These are phyloP conservation scores for Agonum fuliginosum DNA, from an alignment of 2,888 invertebrate species.

Conservation along the genomic window DNA sequence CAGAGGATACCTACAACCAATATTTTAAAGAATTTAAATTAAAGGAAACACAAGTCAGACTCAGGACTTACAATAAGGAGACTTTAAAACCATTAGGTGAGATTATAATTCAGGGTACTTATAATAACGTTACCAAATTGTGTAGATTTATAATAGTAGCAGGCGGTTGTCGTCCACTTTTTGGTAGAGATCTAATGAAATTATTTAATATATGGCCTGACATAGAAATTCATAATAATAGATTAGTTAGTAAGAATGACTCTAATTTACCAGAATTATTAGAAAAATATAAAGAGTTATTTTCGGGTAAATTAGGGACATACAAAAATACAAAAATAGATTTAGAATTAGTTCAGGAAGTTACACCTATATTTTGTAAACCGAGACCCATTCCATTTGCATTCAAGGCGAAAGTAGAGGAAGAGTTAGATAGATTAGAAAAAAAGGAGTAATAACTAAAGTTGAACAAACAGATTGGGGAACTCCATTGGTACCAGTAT, in stretches of 20 bases:
- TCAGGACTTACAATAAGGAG: background rate
- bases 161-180: conserved; percentile 1
- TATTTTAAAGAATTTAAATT: background rate
- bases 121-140: background rate
- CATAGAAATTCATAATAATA: conserved; percentile 14
- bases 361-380: conserved; percentile 57
- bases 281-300: conserved; percentile 5
- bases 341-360: background rate
- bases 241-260: too few species aligned
- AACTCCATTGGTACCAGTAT: conserved; percentile 64
- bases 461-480: conserved; percentile 62
- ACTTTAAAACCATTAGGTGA: background rate
- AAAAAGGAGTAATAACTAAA: conserved; percentile 58
- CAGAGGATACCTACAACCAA: background rate
- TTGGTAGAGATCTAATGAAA: conserved; percentile 26
- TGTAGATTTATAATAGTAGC: conserved; percentile 1
- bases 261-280: background rate
- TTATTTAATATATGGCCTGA: conserved; percentile 7
- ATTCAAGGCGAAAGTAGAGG: conserved; percentile 60
- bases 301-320: conserved; percentile 17
- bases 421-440: conserved; percentile 61
- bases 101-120: conserved; percentile 1
- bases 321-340: conserved; percentile 40
- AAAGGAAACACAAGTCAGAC: too few species aligned
- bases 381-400: conserved; percentile 60